A percentile compares a stretch with the other conserved stretches of the same genome.
These are phyloP conservation scores for Esox lucius DNA, from an alignment of 2,797 vertebrate species.

Conservation along the genomic window DNA sequence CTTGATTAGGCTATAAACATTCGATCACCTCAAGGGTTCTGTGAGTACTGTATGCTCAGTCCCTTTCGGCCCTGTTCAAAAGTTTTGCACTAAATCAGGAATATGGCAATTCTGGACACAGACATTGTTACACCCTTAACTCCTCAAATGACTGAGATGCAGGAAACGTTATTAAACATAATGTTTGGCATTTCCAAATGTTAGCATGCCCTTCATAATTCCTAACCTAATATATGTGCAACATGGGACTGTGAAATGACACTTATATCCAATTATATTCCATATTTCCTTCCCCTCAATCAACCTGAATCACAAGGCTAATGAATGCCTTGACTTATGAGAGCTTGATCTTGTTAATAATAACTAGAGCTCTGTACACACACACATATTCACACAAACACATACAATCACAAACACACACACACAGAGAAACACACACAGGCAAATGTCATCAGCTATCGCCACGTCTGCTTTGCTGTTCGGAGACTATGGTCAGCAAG, in stretches of 20 bases:
- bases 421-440: not conserved
- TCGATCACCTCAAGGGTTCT: not conserved
- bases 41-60: not conserved
- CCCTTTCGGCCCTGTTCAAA: not conserved
- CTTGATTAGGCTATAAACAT: slow-evolving; percentile 3
- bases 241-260: slow-evolving; percentile 14
- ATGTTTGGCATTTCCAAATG: slow-evolving; percentile 15
- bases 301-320: not conserved
- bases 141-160: not conserved
- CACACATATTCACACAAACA: not conserved
- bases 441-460: not conserved
- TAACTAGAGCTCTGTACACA: not conserved
- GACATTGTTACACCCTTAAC: not conserved
- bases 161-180: not conserved
- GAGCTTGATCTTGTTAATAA: not conserved
- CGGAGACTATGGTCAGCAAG: not conserved
- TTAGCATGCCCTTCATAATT: slow-evolving; percentile 15
- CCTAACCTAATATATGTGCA: slow-evolving; percentile 5
- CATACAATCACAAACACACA: not conserved
- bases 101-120: not conserved
- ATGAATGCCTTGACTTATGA: slow-evolving; percentile 12
- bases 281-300: not conserved
- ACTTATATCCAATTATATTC: slow-evolving; percentile 5
- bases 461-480: no score
- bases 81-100: not conserved